These are phyloP conservation scores for Ostrea edulis DNA, from an alignment of 1,140 invertebrate species.

Conservation along the genomic window DNA sequence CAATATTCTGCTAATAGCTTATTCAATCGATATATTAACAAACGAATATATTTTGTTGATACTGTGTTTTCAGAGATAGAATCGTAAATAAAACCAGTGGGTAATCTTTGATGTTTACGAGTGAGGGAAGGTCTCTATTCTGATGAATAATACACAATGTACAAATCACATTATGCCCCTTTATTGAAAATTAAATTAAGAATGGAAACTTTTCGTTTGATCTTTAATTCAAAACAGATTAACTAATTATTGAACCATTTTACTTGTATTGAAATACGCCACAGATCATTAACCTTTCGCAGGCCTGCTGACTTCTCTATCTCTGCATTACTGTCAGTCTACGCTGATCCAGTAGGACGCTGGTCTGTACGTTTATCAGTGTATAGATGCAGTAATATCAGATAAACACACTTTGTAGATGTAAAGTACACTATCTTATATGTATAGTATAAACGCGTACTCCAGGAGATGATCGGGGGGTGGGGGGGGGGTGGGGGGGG, in stretches of 20 bases:
- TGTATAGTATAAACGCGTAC: neutral
- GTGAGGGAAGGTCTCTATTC: neutral
- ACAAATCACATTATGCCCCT: slow-evolving; percentile 4
- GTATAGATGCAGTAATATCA: neutral
- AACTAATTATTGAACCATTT: slow-evolving; percentile 13
- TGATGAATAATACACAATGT: neutral
- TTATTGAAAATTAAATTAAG: slow-evolving; percentile 28
- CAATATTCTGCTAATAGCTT: neutral
- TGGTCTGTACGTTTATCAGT: neutral
- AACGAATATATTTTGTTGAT: neutral
- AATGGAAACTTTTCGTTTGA: slow-evolving; percentile 9
- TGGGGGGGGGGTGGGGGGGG: no score
- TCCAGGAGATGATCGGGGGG: neutral
- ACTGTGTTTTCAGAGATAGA: neutral
- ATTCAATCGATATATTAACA: slow-evolving; percentile 26
- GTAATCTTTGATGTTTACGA: slow-evolving; percentile 17
- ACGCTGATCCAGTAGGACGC: neutral
- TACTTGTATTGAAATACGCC: slow-evolving; percentile 18
- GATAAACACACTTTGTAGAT: neutral
- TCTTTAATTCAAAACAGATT: slow-evolving; percentile 26
- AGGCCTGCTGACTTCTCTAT: neutral
- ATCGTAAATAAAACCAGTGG: neutral
- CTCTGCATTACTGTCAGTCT: neutral
- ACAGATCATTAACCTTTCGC: neutral
- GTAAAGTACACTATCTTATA: neutral